Percentiles rank a stretch among this genome's conserved stretches.
Conservation (phyloP, 1,140 invertebrate species). For the Heliothis subflexa region DNA sequence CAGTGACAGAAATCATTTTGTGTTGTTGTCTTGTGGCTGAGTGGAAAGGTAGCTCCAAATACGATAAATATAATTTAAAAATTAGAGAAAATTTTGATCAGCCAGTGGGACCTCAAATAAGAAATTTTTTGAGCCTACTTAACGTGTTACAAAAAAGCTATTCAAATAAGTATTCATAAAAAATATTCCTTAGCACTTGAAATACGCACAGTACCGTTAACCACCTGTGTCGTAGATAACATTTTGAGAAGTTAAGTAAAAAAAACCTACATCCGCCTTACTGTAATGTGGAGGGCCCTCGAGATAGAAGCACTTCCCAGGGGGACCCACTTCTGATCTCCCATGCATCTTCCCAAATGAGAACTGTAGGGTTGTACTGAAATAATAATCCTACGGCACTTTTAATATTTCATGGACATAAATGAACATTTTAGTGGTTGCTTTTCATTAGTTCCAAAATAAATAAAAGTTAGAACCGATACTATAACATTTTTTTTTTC, state of each 20-base stretch:
- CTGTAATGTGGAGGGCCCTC: conserved; percentile 60
- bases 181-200: background rate
- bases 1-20: conserved; percentile 55
- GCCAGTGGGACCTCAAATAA: no score
- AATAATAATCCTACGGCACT: background rate
- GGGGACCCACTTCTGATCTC: conserved; percentile 54
- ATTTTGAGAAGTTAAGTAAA: conserved; percentile 43
- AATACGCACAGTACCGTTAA: conserved; percentile 28
- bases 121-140: no score
- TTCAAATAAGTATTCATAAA: background rate
- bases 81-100: background rate
- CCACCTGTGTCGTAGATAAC: conserved; percentile 27
- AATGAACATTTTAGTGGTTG: background rate
- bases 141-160: no score
- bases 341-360: conserved; percentile 48
- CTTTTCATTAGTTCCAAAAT: no score
- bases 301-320: conserved; percentile 58
- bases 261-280: conserved; percentile 60
- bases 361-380: conserved; percentile 50
- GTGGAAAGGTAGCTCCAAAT: background rate
- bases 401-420: background rate
- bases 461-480: background rate
- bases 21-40: conserved; percentile 4
- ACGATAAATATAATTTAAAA: background rate
- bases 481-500: background rate